Evolutionary conservation across 92 coral and sea anemone genomes (phyloP).

Genomic region (Meandrina meandrites): DNA sequence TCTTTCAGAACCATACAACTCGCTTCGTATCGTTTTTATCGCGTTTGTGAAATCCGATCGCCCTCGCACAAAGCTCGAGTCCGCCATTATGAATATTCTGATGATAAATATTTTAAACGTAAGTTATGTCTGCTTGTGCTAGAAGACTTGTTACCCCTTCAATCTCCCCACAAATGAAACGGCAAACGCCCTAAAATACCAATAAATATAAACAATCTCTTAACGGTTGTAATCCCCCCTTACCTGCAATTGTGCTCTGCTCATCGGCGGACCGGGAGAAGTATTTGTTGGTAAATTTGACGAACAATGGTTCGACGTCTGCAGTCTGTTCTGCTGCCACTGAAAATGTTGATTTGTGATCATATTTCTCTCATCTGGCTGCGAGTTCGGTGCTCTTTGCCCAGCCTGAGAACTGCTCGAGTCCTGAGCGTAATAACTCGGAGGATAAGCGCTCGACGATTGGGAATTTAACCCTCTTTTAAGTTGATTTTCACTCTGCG

Average conservation of each 20-base stretch:
- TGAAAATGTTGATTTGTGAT: slow-evolving; percentile 81
- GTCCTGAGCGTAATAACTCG: slow-evolving; percentile 78
- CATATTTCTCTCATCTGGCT: slow-evolving; percentile 80
- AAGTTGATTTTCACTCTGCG: slow-evolving; percentile 73
- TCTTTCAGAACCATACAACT: slow-evolving; percentile 2
- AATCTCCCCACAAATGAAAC: slow-evolving; percentile 54
- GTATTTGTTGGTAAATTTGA: slow-evolving; percentile 58
- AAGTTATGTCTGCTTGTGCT: slow-evolving; percentile 58
- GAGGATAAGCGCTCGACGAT: slow-evolving; percentile 77
- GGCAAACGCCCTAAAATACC: slow-evolving; percentile 43
- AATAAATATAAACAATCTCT: slow-evolving; percentile 48
- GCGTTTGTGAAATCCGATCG: slow-evolving; percentile 81
- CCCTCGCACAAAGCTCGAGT: slow-evolving; percentile 66
- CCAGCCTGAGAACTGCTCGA: slow-evolving; percentile 67
- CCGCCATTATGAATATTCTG: slow-evolving; percentile 84
- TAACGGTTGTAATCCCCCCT: slow-evolving; percentile 45
- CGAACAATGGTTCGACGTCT: slow-evolving; percentile 63
- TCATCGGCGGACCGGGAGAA: slow-evolving; percentile 66
- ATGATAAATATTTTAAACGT: slow-evolving; percentile 90
- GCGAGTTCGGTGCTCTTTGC: slow-evolving; percentile 68
- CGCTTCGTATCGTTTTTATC: slow-evolving; percentile 40
- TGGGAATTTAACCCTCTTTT: slow-evolving; percentile 75
- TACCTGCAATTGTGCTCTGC: slow-evolving; percentile 80
- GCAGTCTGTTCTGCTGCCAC: slow-evolving; percentile 58
- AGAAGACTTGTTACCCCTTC: slow-evolving; percentile 20